Evolutionary conservation across 2,797 vertebrate species (phyloP).

Genomic region (Odontamblyopus lacepedii): DNA sequence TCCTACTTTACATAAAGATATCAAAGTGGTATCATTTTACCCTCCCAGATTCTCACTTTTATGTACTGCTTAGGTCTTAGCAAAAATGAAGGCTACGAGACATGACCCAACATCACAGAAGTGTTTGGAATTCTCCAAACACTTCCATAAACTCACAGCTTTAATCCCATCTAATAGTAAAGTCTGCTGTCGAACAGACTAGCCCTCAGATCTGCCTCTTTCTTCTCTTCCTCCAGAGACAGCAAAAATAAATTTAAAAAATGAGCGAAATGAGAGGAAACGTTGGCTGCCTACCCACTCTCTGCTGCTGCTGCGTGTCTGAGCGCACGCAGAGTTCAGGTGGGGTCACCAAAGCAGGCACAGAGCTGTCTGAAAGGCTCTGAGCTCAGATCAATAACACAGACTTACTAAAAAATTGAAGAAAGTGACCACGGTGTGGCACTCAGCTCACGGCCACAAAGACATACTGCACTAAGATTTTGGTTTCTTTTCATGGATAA

Average conservation of each 20-base stretch:
- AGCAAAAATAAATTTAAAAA: constrained; percentile 3
- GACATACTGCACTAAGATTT: constrained; percentile 28
- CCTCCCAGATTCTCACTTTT: neutral
- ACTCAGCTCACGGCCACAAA: constrained; percentile 31
- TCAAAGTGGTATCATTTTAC: constrained; percentile 9
- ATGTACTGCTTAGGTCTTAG: constrained; percentile 5
- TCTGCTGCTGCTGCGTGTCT: constrained; percentile 21
- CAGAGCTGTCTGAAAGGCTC: constrained; percentile 50
- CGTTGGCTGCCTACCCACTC: constrained; percentile 40
- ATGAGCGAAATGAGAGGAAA: constrained; percentile 20
- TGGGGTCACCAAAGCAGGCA: constrained; percentile 49
- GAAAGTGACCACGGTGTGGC: constrained; percentile 44
- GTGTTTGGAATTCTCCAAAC: neutral
- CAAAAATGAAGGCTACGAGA: constrained; percentile 2
- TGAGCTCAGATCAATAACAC: constrained; percentile 58
- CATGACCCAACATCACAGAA: constrained; percentile 17
- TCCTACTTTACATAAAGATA: constrained; percentile 13
- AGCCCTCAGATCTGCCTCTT: constrained; percentile 30
- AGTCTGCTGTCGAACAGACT: constrained; percentile 35
- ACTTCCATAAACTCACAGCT: constrained; percentile 13
- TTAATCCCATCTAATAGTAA: constrained; percentile 39
- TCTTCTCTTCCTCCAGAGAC: constrained; percentile 28
- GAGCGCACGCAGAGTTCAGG: constrained; percentile 32
- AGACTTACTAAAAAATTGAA: constrained; percentile 38
- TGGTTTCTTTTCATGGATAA: neutral